Base-by-base conservation (phyloP, 2,113 vertebrate genomes). In the Xenopus laevis region DNA sequence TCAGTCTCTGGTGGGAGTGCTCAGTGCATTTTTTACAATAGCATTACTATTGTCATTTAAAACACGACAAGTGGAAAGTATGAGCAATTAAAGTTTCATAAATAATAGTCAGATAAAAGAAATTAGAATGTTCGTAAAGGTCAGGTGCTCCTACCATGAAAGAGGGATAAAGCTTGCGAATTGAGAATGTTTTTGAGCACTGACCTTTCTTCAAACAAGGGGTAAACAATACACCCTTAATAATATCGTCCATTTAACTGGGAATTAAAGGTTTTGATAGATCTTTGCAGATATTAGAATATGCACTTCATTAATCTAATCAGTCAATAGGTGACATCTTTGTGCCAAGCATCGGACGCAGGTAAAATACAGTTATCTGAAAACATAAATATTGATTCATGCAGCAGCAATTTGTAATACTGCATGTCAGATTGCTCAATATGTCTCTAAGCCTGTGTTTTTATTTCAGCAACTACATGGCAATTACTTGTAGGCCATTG, bases 121-220 rank as follows among this genome's bases (percentile, higher is more conserved):
- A 88, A 87, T 85, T 79, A 82, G 83, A 83, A 85, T 82, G 77
- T 67, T 5, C 6, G 78, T 15, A 67, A 91, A 91, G 86, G 87
- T 89, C 88, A 86, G 82, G 69, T 82, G 83, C 82, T 85, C 85
- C 81, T 77, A 70, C 55, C 74, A 83, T 79, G 79, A 78, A 79
- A 67, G 71, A 50, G 79, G 77, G 77, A 86, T 79, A 85, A 84
- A 82, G 69, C 77, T 62, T 57, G 78, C 18, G 71, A 78, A 79
- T 83, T 82, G 81, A 77, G 70, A n/a, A 81, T 85, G 79, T 83
- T 79, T 83, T 81, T 81, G 74, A 58, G 79, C 68, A 58, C 30
- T 90, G 90, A 89, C 89, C 89, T 91, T 89, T 90, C 82, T 60
- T 52, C 79, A 82, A 84, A 85, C 84, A 83, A 78, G 79, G 78